phyloP scores from a whole-genome alignment of 2,797 vertebrate species.

The Typhlichthys subterraneus region DNA sequence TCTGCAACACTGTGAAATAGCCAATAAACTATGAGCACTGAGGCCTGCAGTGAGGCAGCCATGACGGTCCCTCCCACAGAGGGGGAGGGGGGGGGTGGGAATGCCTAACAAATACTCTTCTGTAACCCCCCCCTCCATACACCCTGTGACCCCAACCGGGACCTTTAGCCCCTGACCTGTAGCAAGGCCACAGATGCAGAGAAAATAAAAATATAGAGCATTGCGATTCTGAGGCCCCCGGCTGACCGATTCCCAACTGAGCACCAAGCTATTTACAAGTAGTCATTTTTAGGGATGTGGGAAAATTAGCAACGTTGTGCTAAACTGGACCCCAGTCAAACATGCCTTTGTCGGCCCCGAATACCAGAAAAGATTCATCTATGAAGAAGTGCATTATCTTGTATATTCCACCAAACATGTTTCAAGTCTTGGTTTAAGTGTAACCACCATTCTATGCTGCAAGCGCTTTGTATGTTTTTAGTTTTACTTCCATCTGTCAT shows the following conservation, averaged over 20 bases:
- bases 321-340: background rate
- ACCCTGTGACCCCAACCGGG: slow-evolving; percentile 60
- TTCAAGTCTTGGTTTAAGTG: too few relatives aligned
- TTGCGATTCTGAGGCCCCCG: slow-evolving; percentile 44
- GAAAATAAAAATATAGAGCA: slow-evolving; percentile 70
- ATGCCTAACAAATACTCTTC: slow-evolving; percentile 75
- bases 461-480: too few relatives aligned
- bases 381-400: background rate
- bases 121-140: slow-evolving; percentile 57
- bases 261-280: slow-evolving; percentile 40
- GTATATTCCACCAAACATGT: background rate
- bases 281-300: slow-evolving; percentile 33
- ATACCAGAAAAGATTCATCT: background rate
- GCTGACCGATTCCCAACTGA: slow-evolving; percentile 53
- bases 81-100: slow-evolving; percentile 19
- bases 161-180: slow-evolving; percentile 72
- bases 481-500: too few relatives aligned
- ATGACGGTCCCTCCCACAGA: slow-evolving; percentile 55
- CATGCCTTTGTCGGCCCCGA: background rate
- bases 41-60: slow-evolving; percentile 59
- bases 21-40: slow-evolving; percentile 66
- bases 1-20: slow-evolving; percentile 59
- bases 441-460: too few relatives aligned
- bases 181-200: slow-evolving; percentile 78
- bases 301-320: slow-evolving; percentile 26